Percentiles rank a stretch among this genome's conserved stretches.
Evolutionary conservation across 2,888 invertebrate genomes (phyloP).

Genomic region (Trachelus iudaicus): DNA sequence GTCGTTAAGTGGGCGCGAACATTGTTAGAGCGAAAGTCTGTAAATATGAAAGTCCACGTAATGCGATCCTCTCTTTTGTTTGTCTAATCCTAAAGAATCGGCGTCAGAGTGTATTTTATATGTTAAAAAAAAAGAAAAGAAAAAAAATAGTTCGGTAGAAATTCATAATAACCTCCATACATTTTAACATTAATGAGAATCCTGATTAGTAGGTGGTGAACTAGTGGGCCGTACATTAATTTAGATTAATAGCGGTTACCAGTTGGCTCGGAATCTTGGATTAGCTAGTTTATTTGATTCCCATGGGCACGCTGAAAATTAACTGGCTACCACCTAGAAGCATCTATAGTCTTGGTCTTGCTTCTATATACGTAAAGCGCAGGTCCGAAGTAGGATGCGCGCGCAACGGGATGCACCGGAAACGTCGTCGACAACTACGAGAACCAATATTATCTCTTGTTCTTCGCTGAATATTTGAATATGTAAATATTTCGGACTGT

Average conservation of each 20-base stretch:
- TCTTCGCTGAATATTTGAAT: constrained; percentile 1
- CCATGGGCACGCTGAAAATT: constrained; percentile 37
- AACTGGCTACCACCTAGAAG: constrained; percentile 9
- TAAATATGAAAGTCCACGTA: background rate
- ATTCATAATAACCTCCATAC: background rate
- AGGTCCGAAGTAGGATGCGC: background rate
- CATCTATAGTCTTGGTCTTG: background rate
- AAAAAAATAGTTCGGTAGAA: background rate
- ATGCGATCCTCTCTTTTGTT: background rate
- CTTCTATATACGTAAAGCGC: background rate
- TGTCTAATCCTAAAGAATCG: background rate
- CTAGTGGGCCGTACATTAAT: constrained; percentile 44
- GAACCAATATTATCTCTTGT: constrained; percentile 4
- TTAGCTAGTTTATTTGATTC: constrained; percentile 32
- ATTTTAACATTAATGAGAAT: constrained; percentile 1
- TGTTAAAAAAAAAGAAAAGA: too few relatives aligned
- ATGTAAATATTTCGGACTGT: background rate
- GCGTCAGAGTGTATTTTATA: background rate
- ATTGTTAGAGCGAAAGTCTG: constrained; percentile 17
- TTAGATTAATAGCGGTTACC: constrained; percentile 48
- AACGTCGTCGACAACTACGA: background rate
- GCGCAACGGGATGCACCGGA: background rate
- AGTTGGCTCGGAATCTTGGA: constrained; percentile 24
- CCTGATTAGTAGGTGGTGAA: constrained; percentile 32
- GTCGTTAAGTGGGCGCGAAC: constrained; percentile 43